These are phyloP conservation scores for Asbolus verrucosus DNA, from an alignment of 1,140 invertebrate genomes.

Conservation along the genomic window DNA sequence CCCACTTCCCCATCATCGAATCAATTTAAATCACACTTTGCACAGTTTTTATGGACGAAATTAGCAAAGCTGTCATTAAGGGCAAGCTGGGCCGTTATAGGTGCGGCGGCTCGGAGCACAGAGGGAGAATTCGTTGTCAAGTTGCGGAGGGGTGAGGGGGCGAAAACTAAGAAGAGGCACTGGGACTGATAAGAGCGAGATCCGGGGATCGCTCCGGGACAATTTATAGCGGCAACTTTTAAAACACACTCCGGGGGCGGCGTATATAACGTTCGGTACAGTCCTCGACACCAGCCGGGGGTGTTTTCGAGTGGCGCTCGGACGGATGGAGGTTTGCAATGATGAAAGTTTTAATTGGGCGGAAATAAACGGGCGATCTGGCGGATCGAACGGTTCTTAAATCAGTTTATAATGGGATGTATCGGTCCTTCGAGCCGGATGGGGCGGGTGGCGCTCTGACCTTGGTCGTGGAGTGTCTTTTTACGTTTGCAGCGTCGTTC, in stretches of 20 bases:
- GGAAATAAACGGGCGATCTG: slow-evolving; percentile 28
- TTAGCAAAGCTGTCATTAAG: slow-evolving; percentile 39
- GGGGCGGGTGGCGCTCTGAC: background rate
- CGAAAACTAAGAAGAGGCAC: slow-evolving; percentile 59
- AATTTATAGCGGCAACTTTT: slow-evolving; percentile 66
- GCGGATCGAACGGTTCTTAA: no score
- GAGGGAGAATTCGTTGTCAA: slow-evolving; percentile 42
- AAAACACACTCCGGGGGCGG: slow-evolving; percentile 64
- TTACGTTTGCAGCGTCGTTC: slow-evolving; percentile 33
- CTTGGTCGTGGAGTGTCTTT: background rate
- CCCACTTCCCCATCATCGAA: no score
- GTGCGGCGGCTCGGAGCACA: slow-evolving; percentile 7
- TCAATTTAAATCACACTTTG: slow-evolving; percentile 27
- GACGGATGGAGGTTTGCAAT: slow-evolving; percentile 19
- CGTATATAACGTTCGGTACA: slow-evolving; percentile 64
- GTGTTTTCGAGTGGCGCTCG: slow-evolving; percentile 58
- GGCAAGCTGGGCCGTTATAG: slow-evolving; percentile 6
- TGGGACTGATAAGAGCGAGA: slow-evolving; percentile 63
- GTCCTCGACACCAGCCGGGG: slow-evolving; percentile 52
- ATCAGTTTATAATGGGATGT: no score
- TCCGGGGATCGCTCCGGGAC: slow-evolving; percentile 65
- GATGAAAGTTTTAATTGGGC: slow-evolving; percentile 36
- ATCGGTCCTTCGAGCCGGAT: no score
- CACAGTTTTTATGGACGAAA: slow-evolving; percentile 7
- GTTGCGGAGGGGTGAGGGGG: slow-evolving; percentile 17